Evolutionary conservation across 2,113 vertebrate species (phyloP).

Genomic region (Dipodomys ordii): DNA sequence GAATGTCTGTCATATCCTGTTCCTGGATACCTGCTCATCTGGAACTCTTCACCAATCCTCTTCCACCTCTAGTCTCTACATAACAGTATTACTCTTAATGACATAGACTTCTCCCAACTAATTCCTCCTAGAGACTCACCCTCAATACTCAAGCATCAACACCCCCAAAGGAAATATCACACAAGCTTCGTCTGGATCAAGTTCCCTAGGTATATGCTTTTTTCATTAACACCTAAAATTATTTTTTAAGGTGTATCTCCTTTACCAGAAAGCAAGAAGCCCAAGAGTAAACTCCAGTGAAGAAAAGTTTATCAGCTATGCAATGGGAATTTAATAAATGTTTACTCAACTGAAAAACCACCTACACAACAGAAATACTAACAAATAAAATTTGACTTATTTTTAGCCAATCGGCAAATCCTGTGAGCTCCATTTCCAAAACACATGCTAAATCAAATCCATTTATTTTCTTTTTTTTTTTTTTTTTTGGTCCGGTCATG

Average conservation of each 20-base stretch:
- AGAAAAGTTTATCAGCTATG: not conserved
- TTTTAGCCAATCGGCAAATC: not conserved
- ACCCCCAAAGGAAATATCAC: not conserved
- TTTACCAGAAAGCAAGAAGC: slow-evolving; percentile 38
- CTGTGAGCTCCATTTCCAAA: not conserved
- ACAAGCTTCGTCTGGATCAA: not conserved
- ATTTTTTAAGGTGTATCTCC: not conserved
- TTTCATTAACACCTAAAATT: slow-evolving; percentile 9
- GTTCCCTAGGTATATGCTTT: not conserved
- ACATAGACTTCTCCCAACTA: not conserved
- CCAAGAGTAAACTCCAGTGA: not conserved
- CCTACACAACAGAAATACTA: not conserved
- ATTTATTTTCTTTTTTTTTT: not conserved
- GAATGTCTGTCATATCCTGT: not conserved
- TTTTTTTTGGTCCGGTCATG: no score
- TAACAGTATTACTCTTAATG: not conserved
- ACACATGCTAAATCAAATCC: not conserved
- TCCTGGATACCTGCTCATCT: not conserved
- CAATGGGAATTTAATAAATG: not conserved
- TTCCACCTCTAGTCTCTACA: not conserved
- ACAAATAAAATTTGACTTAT: not conserved
- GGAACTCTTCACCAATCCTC: not conserved
- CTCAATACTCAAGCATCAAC: not conserved
- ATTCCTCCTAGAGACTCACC: not conserved
- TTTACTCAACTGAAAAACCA: slow-evolving; percentile 17